These are phyloP conservation scores for Acinonyx jubatus DNA, from an alignment of 2,113 vertebrate genomes.

Conservation along the genomic window DNA sequence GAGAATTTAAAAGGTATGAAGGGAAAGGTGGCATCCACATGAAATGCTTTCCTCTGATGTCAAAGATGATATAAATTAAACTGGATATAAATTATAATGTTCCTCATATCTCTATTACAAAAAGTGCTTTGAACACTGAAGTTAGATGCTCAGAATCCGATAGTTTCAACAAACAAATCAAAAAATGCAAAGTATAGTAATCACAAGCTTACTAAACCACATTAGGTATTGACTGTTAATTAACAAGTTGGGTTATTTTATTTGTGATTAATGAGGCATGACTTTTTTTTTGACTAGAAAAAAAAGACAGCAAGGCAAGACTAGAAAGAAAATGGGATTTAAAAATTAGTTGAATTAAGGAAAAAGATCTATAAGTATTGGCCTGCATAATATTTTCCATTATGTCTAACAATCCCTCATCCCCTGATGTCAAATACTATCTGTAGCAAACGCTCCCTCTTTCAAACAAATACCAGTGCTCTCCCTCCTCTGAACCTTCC, in stretches of 20 bases:
- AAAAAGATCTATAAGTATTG: conserved; percentile 1
- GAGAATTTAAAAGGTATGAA: neutral
- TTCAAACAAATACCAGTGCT: neutral
- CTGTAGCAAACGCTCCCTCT: neutral
- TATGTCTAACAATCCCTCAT: neutral
- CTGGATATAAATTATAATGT: neutral
- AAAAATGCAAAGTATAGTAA: neutral
- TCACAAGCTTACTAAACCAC: neutral
- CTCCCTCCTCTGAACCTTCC: neutral
- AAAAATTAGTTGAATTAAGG: neutral
- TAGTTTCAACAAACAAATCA: neutral
- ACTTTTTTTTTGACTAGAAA: neutral
- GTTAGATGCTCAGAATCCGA: conserved; percentile 1
- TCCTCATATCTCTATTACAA: neutral
- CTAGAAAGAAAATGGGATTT: neutral
- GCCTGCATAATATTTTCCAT: neutral
- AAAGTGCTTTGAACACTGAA: conserved; percentile 2
- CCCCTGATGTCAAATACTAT: neutral
- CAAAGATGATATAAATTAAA: neutral
- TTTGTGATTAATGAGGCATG: neutral
- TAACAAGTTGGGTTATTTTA: neutral
- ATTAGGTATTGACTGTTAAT: neutral
- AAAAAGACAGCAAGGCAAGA: neutral
- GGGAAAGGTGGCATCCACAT: neutral
- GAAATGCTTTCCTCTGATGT: neutral